These are phyloP conservation scores for Fratercula arctica DNA, from an alignment of 2,797 vertebrate genomes.

Conservation along the genomic window DNA sequence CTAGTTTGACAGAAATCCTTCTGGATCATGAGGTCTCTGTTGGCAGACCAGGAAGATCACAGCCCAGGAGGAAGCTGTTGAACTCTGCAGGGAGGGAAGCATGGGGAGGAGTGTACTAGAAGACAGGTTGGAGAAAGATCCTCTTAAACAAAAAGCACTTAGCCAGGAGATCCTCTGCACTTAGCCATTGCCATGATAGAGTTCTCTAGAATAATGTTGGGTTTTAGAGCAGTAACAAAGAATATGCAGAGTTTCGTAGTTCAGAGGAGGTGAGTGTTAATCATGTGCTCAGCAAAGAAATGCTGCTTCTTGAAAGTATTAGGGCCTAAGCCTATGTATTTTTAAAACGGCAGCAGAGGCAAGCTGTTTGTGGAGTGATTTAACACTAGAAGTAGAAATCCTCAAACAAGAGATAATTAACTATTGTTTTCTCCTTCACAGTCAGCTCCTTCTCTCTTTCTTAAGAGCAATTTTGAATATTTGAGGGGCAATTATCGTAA, in stretches of 20 bases:
- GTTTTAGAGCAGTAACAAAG: background rate
- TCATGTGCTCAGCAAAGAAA: background rate
- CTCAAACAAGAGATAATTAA: background rate
- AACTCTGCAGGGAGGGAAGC: background rate
- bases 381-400: background rate
- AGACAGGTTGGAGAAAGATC: background rate
- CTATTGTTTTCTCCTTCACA: conserved; percentile 70
- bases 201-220: background rate
- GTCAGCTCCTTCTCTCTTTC: conserved; percentile 95
- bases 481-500: conserved; percentile 97
- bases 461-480: conserved; percentile 99
- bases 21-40: background rate
- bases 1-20: conserved; percentile 12
- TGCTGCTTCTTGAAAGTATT: background rate
- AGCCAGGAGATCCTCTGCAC: background rate
- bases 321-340: background rate
- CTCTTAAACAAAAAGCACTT: background rate
- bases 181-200: background rate
- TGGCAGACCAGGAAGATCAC: background rate
- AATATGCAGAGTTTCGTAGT: background rate
- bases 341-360: background rate
- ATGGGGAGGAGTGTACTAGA: background rate
- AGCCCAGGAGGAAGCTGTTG: background rate
- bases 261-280: background rate
- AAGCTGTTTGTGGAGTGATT: background rate